A percentile compares a stretch with the other conserved stretches of the same genome.
Conservation (phyloP, 2,888 invertebrate species). For the Lucinisca nassula region DNA sequence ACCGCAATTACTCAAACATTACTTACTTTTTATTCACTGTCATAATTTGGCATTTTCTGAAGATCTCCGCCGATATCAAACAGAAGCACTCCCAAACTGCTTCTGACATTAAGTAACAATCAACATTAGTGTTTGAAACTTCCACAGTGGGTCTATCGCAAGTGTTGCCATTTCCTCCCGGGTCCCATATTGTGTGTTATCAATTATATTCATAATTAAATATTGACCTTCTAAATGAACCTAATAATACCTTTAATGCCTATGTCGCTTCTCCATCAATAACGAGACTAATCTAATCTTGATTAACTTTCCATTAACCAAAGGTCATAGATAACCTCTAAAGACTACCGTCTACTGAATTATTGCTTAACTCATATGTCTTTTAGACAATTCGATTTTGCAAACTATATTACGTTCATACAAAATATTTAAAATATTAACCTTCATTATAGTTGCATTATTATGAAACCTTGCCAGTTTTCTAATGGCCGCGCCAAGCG, state of each 20-base stretch:
- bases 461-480: too few relatives aligned
- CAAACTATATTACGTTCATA: too few relatives aligned
- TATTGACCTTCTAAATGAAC: conserved; percentile 14
- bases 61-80: too few relatives aligned
- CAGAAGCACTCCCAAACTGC: not conserved
- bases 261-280: not conserved
- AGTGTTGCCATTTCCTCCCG: not conserved
- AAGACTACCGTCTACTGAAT: too few relatives aligned
- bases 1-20: too few relatives aligned
- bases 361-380: too few relatives aligned
- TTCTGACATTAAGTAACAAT: conserved; percentile 1
- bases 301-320: not conserved
- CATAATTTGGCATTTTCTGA: too few relatives aligned
- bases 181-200: conserved; percentile 2
- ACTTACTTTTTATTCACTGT: too few relatives aligned
- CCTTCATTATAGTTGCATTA: too few relatives aligned
- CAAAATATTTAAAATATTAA: too few relatives aligned
- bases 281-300: not conserved
- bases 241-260: conserved; percentile 11
- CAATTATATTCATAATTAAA: conserved; percentile 17
- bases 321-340: not conserved
- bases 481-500: too few relatives aligned
- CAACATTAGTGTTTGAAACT: not conserved
- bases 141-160: not conserved
- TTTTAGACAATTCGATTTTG: too few relatives aligned